Evolutionary conservation across 2,113 vertebrate species (phyloP), one percentile per base, ranked within the genome.

Genomic region (Chloebia gouldiae): DNA sequence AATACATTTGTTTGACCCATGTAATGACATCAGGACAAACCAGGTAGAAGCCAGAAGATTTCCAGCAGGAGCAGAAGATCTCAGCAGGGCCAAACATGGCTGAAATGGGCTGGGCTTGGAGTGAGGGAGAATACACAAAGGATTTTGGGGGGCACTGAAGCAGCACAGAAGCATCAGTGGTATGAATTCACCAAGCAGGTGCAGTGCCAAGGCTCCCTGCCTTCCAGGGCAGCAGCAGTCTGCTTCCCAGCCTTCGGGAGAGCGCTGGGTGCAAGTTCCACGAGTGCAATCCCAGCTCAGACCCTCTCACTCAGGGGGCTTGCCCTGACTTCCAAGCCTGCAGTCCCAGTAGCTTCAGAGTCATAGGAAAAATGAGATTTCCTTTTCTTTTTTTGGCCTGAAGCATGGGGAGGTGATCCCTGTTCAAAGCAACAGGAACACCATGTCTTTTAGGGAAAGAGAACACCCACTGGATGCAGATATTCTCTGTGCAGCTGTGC

Each of bases 61-160:
- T 84, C 22, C 65, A 84, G 57, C 4, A 0, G 1, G 47, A 81
- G 56, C 24, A 61, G 23, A 57, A 87, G 23, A 12, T 42, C 15
- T 28, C 35, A 50, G 8, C 37, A 45, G 37, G 22, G n/a, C 15
- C 45, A 80, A 60, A 80, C 4, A 15, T 0, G 0, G 50, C 54
- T n/a, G 44, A 33, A 53, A 76, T 1, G 44, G 80, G 44, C 16
- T 10, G 18, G 39, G 50, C 39, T 50, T 51, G 15, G 40, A 37
- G 16, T 1, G 50, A 64, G 4, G 17, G 20, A 1, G 0, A 88
- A 24, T 7, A 5, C 30, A 77, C 4, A 25, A 16, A 8, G 64
- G 64, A 47, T 60, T 90, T 68, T 18, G 57, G 47, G 42, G 45
- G 61, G 35, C 10, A 18, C 0, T 18, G 16, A 22, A 83, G n/a